These are phyloP conservation scores for Lepidurus packardi DNA, from an alignment of 1,140 invertebrate species.

Conservation along the genomic window DNA sequence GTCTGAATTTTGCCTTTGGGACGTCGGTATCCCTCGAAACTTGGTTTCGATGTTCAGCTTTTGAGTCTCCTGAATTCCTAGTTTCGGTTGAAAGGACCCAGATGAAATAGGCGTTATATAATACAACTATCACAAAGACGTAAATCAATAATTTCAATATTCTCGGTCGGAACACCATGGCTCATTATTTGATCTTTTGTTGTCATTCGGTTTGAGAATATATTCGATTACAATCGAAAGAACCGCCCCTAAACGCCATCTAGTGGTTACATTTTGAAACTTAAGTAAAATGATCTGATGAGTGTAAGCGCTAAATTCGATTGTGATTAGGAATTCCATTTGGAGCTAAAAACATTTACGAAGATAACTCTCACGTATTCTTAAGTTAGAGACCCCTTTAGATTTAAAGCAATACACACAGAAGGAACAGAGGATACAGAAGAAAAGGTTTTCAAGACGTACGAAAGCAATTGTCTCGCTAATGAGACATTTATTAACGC, in stretches of 20 bases:
- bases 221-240: background rate
- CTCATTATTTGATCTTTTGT: background rate
- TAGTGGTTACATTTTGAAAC: background rate
- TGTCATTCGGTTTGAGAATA: background rate
- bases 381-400: too few relatives aligned
- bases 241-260: background rate
- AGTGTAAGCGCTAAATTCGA: too few relatives aligned
- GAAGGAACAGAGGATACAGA: too few relatives aligned
- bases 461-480: too few relatives aligned
- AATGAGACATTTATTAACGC: too few relatives aligned
- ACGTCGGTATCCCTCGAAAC: background rate
- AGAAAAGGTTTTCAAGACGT: too few relatives aligned
- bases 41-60: background rate
- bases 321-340: too few relatives aligned
- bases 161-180: background rate
- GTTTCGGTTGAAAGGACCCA: background rate
- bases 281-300: background rate
- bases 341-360: too few relatives aligned
- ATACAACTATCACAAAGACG: background rate
- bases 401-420: too few relatives aligned
- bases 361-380: too few relatives aligned
- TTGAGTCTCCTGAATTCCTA: background rate
- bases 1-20: background rate
- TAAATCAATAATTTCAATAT: background rate
- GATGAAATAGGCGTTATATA: background rate